phyloP scores from a whole-genome alignment of 2,113 vertebrate species.

The Mesitornis unicolor region DNA sequence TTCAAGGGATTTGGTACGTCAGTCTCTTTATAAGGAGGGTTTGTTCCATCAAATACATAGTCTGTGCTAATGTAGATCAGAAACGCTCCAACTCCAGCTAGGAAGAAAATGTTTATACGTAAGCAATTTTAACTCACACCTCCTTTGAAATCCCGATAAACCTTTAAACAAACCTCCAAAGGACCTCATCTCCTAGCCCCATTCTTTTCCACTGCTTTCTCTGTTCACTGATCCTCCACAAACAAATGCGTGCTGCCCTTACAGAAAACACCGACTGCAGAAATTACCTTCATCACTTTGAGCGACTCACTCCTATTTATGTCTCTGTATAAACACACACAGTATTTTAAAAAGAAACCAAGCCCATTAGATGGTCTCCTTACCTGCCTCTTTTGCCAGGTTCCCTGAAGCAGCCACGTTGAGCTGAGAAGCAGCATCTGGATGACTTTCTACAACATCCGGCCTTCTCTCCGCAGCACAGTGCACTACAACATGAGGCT shows the following conservation, averaged over 20 bases:
- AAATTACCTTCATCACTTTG: background rate
- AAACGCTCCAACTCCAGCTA: slow-evolving; percentile 80
- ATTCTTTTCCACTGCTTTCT: background rate
- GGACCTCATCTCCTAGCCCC: background rate
- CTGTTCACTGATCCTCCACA: background rate
- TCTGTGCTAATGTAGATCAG: slow-evolving; percentile 94
- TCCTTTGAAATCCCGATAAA: background rate
- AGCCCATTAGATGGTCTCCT: background rate
- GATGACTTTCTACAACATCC: slow-evolving; percentile 89
- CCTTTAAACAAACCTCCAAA: background rate
- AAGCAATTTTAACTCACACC: background rate
- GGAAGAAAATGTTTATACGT: background rate
- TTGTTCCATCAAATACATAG: slow-evolving; percentile 94
- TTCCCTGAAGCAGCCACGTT: slow-evolving; percentile 90
- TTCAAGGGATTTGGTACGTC: slow-evolving; percentile 89
- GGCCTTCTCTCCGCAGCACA: slow-evolving; percentile 96
- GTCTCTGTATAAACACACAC: background rate
- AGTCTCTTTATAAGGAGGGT: slow-evolving; percentile 91
- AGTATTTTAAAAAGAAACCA: background rate
- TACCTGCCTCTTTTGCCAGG: slow-evolving; percentile 92
- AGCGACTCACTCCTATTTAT: background rate
- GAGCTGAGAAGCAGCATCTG: slow-evolving; percentile 86
- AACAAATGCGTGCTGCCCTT: rapidly evolving
- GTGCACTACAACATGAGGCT: slow-evolving; percentile 93
- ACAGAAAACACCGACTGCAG: rapidly evolving